Conservation (phyloP, 1,140 invertebrate genomes). For the Drosophila tani region DNA sequence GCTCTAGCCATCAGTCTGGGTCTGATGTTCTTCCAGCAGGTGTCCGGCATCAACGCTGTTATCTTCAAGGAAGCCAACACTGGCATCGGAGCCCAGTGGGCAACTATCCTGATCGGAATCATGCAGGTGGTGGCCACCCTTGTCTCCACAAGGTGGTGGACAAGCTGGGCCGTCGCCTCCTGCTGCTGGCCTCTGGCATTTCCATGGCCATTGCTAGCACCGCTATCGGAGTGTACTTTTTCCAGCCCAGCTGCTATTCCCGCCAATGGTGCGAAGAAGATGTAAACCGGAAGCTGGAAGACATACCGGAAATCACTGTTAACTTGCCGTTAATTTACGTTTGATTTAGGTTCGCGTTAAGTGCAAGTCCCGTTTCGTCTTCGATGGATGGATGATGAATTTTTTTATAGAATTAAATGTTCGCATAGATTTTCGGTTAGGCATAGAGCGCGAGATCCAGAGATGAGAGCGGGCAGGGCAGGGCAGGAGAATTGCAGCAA, state of each 20-base stretch:
- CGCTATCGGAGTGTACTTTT: constrained; percentile 88
- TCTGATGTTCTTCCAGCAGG: constrained; percentile 94
- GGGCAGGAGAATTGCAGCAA: constrained; percentile 26
- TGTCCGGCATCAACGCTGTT: constrained; percentile 94
- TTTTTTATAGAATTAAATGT: constrained; percentile 66
- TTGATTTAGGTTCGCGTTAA: constrained; percentile 66
- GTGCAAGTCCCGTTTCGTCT: constrained; percentile 59
- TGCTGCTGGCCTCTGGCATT: constrained; percentile 88
- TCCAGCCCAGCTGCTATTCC: not conserved
- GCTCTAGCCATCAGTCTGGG: constrained; percentile 90
- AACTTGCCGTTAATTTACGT: constrained; percentile 56
- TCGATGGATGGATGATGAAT: constrained; percentile 37
- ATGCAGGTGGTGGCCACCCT: constrained; percentile 92
- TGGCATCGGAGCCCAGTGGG: constrained; percentile 86
- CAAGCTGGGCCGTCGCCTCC: constrained; percentile 89
- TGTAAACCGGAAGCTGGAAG: constrained; percentile 38
- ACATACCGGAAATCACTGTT: constrained; percentile 55
- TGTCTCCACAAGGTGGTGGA: constrained; percentile 91
- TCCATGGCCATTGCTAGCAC: constrained; percentile 88
- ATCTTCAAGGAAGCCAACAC: constrained; percentile 89
- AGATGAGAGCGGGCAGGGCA: not conserved
- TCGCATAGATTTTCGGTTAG: constrained; percentile 37
- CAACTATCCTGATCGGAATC: constrained; percentile 91
- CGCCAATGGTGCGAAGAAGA: constrained; percentile 35
- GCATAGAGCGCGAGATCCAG: constrained; percentile 24